Conservation (phyloP, 2,113 vertebrate genomes). For the Elgaria multicarinata region DNA sequence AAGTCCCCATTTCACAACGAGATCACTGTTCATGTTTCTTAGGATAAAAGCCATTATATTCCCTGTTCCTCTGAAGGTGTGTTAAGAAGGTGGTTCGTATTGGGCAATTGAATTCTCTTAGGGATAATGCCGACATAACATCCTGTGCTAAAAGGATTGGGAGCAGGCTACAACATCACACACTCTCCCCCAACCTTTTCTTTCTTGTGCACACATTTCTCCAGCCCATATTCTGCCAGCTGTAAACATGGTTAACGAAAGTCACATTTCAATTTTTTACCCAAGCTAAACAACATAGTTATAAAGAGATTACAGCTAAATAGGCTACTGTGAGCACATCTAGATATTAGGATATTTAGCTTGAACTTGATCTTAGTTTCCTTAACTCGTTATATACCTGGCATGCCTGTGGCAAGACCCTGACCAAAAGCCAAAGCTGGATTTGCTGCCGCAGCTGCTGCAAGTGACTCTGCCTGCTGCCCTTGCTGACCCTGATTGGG, state of each 20-base stretch:
- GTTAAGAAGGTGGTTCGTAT: neutral
- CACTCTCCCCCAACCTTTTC: neutral
- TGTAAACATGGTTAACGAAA: neutral
- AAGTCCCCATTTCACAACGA: neutral
- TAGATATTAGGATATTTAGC: constrained; percentile 40
- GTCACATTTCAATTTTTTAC: neutral
- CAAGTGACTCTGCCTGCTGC: constrained; percentile 93
- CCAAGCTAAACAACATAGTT: constrained; percentile 2
- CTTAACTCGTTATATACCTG: constrained; percentile 81
- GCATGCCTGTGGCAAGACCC: constrained; percentile 90
- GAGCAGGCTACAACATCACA: neutral
- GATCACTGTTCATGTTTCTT: neutral
- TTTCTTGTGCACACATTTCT: neutral
- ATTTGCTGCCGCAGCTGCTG: constrained; percentile 89
- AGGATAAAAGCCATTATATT: neutral
- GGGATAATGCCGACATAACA: neutral
- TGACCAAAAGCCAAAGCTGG: constrained; percentile 92
- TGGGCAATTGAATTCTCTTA: neutral
- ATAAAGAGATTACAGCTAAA: constrained; percentile 35
- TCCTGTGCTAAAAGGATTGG: neutral
- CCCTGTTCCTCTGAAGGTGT: neutral
- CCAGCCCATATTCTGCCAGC: neutral
- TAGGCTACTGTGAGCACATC: neutral
- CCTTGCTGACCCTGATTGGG: constrained; percentile 93
- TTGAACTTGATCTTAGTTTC: constrained; percentile 33